These are phyloP conservation scores for Rhadina sibilatrix DNA, from an alignment of 2,113 vertebrate genomes.

Conservation along the genomic window DNA sequence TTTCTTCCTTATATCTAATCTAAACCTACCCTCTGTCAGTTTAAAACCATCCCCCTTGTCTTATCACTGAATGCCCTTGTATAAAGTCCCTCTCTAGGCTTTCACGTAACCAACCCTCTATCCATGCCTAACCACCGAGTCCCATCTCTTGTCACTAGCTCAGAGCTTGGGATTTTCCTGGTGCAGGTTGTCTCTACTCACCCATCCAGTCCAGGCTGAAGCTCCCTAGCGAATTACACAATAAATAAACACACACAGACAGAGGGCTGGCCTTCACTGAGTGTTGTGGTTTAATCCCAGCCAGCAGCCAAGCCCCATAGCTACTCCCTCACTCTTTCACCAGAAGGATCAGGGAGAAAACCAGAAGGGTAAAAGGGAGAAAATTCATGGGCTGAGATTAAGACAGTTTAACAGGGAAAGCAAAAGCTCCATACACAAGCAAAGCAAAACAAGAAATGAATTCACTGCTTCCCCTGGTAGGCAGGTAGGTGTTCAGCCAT, in stretches of 20 bases:
- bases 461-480: neutral
- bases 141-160: neutral
- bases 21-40: neutral
- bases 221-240: accelerated
- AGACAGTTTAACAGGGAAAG: neutral
- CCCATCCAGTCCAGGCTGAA: accelerated
- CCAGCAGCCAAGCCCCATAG: neutral
- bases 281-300: too few relatives aligned
- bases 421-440: neutral
- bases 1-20: neutral
- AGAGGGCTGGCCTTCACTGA: neutral
- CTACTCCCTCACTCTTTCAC: accelerated
- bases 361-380: neutral
- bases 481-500: too few relatives aligned
- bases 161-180: neutral
- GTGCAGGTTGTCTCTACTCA: neutral
- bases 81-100: neutral
- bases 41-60: neutral
- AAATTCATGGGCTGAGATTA: neutral
- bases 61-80: neutral
- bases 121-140: neutral
- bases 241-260: neutral
- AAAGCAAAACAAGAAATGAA: neutral
- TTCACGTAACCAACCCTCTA: neutral
- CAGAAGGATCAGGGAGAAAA: accelerated